Evolutionary conservation across 2,888 invertebrate genomes (phyloP), one percentile per base, ranked within the genome.

Genomic region (Cordilura impudica): DNA sequence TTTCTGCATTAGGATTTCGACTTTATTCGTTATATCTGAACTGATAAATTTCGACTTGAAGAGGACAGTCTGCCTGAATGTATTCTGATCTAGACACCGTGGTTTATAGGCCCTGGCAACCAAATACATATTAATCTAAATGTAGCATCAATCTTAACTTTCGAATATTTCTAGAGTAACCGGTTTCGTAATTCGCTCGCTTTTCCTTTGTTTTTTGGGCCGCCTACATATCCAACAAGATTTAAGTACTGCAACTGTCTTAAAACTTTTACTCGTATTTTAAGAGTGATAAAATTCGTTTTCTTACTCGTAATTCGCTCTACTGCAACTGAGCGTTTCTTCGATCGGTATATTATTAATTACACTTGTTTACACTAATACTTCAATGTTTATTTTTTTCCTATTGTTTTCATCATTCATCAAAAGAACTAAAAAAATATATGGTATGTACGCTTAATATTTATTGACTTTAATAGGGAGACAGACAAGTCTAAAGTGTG

Each of bases 351-450:
- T 54, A n/a, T 65, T 72, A 72, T 65, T 65, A 58, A 65, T 72
- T 58, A 21, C 65, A 49, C 39, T 65, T 72, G 23, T 58, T 72
- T 65, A 56, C 56, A 65, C 49, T 23, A 72, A 56, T 65, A 65
- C 74, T 39, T 47, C 43, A 78, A 19, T 63, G 29, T 78, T 78
- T 78, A 67, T 67, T 67, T 72, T 51, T 45, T 56, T 29, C n/a
- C 63, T 58, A 72, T 63, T 78, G 67, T 72, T n/a, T n/a, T 72
- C 54, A 54, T 69, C 67, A 67, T 63, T 69, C 43, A 58, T 35
- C 43, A 10, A 65, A 47, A 0, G 16, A 29, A 45, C 14, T 0
- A 49, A 56, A 8, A 29, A 39, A 43, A 53, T 39, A 61, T 61
- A 23, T 53, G 53, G 61, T 61, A 53, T 19, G 26, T 61, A 58